A percentile compares a stretch with the other conserved stretches of the same genome.
phyloP scores from a whole-genome alignment of 2,113 vertebrate genomes.

The Asarcornis scutulata region DNA sequence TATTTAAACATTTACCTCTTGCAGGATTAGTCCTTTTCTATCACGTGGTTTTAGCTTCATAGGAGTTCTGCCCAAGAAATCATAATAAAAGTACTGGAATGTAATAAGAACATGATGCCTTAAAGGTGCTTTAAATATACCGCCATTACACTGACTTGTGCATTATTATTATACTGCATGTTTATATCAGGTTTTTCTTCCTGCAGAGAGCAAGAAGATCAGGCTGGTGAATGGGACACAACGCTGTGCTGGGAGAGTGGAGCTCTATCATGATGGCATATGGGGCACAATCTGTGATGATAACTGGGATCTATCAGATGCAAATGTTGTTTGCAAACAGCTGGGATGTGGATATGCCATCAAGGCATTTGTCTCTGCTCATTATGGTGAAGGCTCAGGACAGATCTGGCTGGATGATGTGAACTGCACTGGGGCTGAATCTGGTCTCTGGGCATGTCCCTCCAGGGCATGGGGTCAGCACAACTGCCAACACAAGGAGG shows the following conservation, averaged over 20 bases:
- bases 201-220: slow-evolving; percentile 62
- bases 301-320: slow-evolving; percentile 74
- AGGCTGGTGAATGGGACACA: slow-evolving; percentile 66
- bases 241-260: slow-evolving; percentile 76
- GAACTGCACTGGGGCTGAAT: slow-evolving; percentile 72
- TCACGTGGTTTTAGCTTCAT: neutral
- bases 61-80: neutral
- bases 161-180: neutral
- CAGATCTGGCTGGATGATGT: slow-evolving; percentile 75
- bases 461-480: slow-evolving; percentile 63
- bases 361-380: slow-evolving; percentile 57
- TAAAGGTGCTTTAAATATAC: neutral
- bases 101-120: neutral
- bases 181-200: neutral
- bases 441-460: slow-evolving; percentile 71
- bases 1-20: neutral
- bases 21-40: neutral
- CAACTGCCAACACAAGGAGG: slow-evolving; percentile 63
- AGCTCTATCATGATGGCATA: slow-evolving; percentile 66
- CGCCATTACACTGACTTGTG: neutral
- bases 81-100: neutral
- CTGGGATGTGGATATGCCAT: slow-evolving; percentile 76
- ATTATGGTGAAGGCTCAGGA: slow-evolving; percentile 71
- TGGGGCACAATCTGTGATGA: slow-evolving; percentile 81
- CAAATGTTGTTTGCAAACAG: slow-evolving; percentile 75